Evolutionary conservation across 2,888 invertebrate species (phyloP).

Genomic region (Meghimatium bilineatum): DNA sequence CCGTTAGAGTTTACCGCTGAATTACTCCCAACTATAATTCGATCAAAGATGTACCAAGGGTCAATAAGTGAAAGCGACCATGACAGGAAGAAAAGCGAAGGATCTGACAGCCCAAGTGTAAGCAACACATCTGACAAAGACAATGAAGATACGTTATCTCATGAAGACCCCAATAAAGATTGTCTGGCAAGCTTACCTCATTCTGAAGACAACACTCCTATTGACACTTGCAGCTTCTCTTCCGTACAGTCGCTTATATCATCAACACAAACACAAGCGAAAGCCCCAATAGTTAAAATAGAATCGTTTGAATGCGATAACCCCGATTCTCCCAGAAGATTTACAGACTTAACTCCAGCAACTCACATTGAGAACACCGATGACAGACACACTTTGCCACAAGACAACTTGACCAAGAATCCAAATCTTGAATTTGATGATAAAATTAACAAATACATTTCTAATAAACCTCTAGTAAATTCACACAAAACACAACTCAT

Average conservation of each 20-base stretch:
- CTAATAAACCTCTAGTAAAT: not conserved
- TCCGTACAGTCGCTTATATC: not conserved
- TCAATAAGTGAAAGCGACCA: conserved; percentile 32
- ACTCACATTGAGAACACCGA: no score
- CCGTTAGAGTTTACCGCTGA: conserved; percentile 27
- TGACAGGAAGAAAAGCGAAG: conserved; percentile 2
- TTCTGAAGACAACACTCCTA: not conserved
- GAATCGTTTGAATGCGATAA: conserved; percentile 40
- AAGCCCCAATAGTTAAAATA: conserved; percentile 41
- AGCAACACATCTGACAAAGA: conserved; percentile 13
- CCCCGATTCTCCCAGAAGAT: not conserved
- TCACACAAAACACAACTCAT: no score
- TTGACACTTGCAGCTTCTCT: not conserved
- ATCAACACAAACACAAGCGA: not conserved
- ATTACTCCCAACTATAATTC: conserved; percentile 45
- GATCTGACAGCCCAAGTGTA: not conserved
- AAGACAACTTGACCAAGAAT: not conserved
- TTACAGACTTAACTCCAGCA: not conserved
- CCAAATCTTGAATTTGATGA: not conserved
- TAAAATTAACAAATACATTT: not conserved
- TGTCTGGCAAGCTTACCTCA: not conserved
- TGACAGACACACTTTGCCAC: not conserved
- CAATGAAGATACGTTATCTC: not conserved
- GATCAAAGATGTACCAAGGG: conserved; percentile 32
- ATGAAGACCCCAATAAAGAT: not conserved